Evolutionary conservation across 2,888 invertebrate genomes (phyloP), one percentile per base, ranked within the genome.

Genomic region (Cetonia aurata): DNA sequence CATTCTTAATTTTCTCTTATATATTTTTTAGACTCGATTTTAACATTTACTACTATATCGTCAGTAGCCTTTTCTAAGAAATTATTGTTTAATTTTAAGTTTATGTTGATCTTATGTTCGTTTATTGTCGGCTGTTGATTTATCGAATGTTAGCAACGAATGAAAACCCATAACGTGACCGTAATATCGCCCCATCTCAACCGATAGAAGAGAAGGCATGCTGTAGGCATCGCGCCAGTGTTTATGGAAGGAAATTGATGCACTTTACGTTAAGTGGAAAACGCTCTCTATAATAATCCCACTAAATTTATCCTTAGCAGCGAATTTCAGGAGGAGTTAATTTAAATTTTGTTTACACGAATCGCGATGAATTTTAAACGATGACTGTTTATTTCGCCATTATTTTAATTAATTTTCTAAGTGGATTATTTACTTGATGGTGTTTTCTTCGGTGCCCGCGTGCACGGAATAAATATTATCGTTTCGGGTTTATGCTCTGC

Each of bases 191-290:
- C 44, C 59, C 44, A 31, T 33, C 48, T 17, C 12, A 50, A 12
- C 25, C 25, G 46, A 53, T 72, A 60, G 69, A 72, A 70, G 69
- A 72, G 70, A 71, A 74, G 56, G 41, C 71, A 74, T 72, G 69
- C 4, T 4, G 25, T 25, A 25, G 73, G 72, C 71, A 72, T 73
- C 71, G 73, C 72, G 44, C 72, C 67, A 65, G 71, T 75, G 82
- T 83, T 83, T 83, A 83, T 82, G 80, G 74, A 81, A 79, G 79
- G 81, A 83, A 83, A 83, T 82, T 81, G 83, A 75, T 79, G 80
- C 83, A 82, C 82, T 82, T 83, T 80, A 78, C 78, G 77, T 79
- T 82, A 82, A 83, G 82, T 83, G 82, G 81, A 83, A 82, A 83
- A 79, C 80, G 80, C 81, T 83, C 75, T 77, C 81, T 79, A 78